Evolutionary conservation across 2,888 invertebrate species (phyloP), one percentile per base, ranked within the genome.

Genomic region (Philopedon plagiatum): DNA sequence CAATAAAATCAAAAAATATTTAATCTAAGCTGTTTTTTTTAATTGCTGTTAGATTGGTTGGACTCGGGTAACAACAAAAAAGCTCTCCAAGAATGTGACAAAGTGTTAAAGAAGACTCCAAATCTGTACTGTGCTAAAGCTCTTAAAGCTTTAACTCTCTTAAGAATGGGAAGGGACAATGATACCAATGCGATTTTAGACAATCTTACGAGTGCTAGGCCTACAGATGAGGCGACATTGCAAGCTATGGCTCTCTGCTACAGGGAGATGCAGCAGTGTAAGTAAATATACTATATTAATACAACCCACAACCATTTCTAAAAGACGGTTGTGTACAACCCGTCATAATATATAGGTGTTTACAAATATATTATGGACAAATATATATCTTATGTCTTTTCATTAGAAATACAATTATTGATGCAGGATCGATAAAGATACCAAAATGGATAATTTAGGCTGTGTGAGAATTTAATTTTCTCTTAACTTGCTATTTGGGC

Each of bases 1-100:
- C n/a, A n/a, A n/a, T n/a, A n/a, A n/a, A n/a, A n/a, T n/a, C n/a
- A n/a, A n/a, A n/a, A n/a, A n/a, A n/a, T n/a, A n/a, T n/a, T n/a
- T n/a, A n/a, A n/a, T n/a, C n/a, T n/a, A n/a, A n/a, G n/a, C n/a
- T 21, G 11, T 19, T 39, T 19, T 19, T 18, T 15, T 18, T 11
- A 76, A 78, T 76, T 76, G n/a, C 60, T 85, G 88, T 57, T 87
- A 97, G 98, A 98, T 86, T 96, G 95, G 89, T 87, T 99, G 81
- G 99, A 99, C 86, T 92, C 91, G 87, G 97, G 97, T 11, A 97
- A 97, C 86, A 96, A 97, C 87, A 98, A 98, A 83, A 98, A 97
- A 84, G 98, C 98, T 0, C 88, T 99, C 49, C 97, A 98, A 85
- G 98, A 99, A 87, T 96, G 96, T 11, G 98, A 99, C 77, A 97